Evolutionary conservation across 2,797 vertebrate species (phyloP).

Genomic region (Melopsittacus undulatus): DNA sequence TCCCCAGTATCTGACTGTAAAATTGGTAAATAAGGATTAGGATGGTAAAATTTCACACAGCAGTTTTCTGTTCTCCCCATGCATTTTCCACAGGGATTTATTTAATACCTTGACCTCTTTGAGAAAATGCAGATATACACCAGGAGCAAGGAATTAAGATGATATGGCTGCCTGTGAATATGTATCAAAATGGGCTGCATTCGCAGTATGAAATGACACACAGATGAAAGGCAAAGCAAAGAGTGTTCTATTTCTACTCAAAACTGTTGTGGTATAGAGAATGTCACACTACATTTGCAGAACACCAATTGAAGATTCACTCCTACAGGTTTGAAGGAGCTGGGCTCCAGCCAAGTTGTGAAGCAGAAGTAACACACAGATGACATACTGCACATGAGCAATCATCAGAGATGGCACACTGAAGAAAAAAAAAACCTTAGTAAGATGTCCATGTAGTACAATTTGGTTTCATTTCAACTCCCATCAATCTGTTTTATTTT

Average conservation of each 20-base stretch:
- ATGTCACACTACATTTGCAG: not conserved
- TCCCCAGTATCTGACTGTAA: not conserved
- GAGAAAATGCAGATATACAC: constrained; percentile 42
- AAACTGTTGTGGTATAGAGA: not conserved
- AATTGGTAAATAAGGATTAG: constrained; percentile 44
- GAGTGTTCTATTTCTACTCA: not conserved
- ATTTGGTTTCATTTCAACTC: not conserved
- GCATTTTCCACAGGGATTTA: constrained; percentile 48
- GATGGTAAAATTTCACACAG: constrained; percentile 36
- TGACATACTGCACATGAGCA: not conserved
- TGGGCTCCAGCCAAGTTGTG: not conserved
- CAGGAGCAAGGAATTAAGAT: constrained; percentile 52
- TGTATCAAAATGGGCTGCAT: constrained; percentile 32
- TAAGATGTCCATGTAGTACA: not conserved
- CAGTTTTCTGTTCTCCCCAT: not conserved
- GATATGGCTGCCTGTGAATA: not conserved
- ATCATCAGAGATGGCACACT: not conserved
- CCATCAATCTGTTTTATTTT: not conserved
- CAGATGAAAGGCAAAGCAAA: constrained; percentile 13
- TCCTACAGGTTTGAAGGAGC: not conserved
- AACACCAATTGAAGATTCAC: not conserved
- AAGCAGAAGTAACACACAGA: not conserved
- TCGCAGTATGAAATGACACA: constrained; percentile 10
- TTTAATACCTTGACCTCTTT: constrained; percentile 45
- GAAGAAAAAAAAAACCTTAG: not conserved